Conservation (phyloP, 1,140 invertebrate genomes). For the Aphidius ervi region DNA sequence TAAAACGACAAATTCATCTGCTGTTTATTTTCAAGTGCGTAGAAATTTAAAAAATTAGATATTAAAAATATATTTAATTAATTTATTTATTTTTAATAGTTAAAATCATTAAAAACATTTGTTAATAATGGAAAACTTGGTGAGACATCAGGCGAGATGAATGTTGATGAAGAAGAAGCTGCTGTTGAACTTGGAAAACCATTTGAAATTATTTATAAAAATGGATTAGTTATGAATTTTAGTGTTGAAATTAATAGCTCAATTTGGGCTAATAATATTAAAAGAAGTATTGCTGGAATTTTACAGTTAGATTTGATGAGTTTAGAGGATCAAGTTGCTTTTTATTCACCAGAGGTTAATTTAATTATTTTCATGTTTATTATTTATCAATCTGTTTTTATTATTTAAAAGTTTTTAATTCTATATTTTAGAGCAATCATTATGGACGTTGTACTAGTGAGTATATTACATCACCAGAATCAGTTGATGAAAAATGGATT, state of each 20-base stretch:
- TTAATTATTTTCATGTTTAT: background rate
- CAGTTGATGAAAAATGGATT: constrained; percentile 35
- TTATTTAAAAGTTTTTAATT: background rate
- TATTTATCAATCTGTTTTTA: background rate
- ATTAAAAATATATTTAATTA: constrained; percentile 2
- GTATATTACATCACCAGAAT: constrained; percentile 39
- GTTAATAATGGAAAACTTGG: constrained; percentile 40
- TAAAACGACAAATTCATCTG: constrained; percentile 31
- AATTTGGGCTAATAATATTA: constrained; percentile 65
- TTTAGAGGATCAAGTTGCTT: constrained; percentile 40
- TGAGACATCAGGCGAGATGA: constrained; percentile 21
- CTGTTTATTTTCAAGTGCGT: constrained; percentile 38
- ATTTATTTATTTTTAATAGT: constrained; percentile 26
- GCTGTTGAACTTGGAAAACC: constrained; percentile 40
- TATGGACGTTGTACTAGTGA: constrained; percentile 48
- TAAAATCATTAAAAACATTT: constrained; percentile 37
- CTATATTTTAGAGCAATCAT: constrained; percentile 40
- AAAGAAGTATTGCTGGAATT: constrained; percentile 61
- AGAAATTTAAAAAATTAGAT: constrained; percentile 1
- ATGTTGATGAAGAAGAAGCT: constrained; percentile 29
- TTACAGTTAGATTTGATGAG: constrained; percentile 54
- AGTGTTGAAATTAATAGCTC: constrained; percentile 50
- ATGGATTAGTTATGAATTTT: constrained; percentile 45
- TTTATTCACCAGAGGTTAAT: constrained; percentile 46
- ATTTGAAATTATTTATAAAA: constrained; percentile 44